phyloP scores from a whole-genome alignment of 2,113 vertebrate genomes.

The Rana temporaria region DNA sequence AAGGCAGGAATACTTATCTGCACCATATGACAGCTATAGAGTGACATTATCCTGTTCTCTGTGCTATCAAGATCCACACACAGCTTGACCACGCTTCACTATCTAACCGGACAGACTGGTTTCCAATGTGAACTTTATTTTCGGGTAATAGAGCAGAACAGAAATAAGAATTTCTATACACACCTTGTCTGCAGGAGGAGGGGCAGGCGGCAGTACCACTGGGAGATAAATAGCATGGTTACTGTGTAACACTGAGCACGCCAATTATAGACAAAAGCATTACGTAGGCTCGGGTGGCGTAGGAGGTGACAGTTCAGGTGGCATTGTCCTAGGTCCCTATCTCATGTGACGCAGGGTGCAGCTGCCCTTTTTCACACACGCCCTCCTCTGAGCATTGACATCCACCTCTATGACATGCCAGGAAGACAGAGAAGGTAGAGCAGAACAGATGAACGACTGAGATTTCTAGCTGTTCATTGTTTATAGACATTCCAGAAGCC shows the following conservation, averaged over 20 bases:
- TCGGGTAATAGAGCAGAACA: conserved; percentile 7
- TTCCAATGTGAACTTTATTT: background rate
- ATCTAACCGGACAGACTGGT: conserved; percentile 39
- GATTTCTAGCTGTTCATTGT: background rate
- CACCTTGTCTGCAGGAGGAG: background rate
- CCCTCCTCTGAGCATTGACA: background rate
- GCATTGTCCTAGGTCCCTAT: background rate
- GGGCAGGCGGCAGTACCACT: background rate
- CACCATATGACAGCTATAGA: conserved; percentile 4
- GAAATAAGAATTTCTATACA: background rate
- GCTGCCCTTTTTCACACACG: conserved; percentile 21
- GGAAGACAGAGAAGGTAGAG: background rate
- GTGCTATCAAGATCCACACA: background rate
- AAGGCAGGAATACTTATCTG: conserved; percentile 27
- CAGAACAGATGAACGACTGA: background rate
- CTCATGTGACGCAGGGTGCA: conserved; percentile 28
- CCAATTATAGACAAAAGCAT: conserved; percentile 13
- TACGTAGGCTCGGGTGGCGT: background rate
- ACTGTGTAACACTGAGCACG: background rate
- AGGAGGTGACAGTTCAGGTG: conserved; percentile 13
- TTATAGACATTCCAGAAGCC: background rate
- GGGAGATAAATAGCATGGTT: background rate
- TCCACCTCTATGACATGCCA: background rate
- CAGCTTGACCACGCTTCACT: background rate
- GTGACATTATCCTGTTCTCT: conserved; percentile 25